Evolutionary conservation across 2,888 invertebrate genomes (phyloP), one percentile per base, ranked within the genome.

Genomic region (Leptodirus hochenwartii): DNA sequence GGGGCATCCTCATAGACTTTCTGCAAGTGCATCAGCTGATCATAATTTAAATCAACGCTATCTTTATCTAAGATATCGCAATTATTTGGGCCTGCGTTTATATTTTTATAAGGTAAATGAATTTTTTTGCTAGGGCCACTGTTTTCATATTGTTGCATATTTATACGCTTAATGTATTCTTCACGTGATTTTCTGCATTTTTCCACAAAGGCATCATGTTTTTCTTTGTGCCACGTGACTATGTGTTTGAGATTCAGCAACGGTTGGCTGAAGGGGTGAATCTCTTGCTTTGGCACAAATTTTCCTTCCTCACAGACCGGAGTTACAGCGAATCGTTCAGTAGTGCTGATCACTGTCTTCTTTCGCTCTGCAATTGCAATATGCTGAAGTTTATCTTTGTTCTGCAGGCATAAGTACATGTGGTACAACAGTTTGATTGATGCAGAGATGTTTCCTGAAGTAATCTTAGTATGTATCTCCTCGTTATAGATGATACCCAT

Each of bases 351-450:
- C 24, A n/a, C 8, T 6, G 31, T 14, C 3, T 28, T 13, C n/a
- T 26, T 29, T 3, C 27, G 24, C 24, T 31, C 22, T 8, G 24
- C n/a, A 8, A 17, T 15, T 4, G 30, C 23, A 4, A 35, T 9
- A 11, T 65, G 68, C 41, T 64, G 53, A 9, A 63, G 53, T 25
- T 61, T 57, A 41, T 66, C 64, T 45, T 60, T 65, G 43, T 62
- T 63, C 39, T 70, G 66, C 27, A 73, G 51, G 36, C 59, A 58
- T 5, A 72, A 50, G 43, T 66, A 72, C 4, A 73, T 47, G 46
- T 66, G 62, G 47, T 71, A 71, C 44, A 70, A 67, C 2, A 74
- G 42, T 16, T 64, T 58, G 4, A 69, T 49, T 4, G 67, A 50
- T 1, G 62, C 48, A 5, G 61, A 56, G 3, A 64, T 62, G 33